Evolutionary conservation across 2,797 vertebrate species (phyloP).

Genomic region (Pangasius djambal): DNA sequence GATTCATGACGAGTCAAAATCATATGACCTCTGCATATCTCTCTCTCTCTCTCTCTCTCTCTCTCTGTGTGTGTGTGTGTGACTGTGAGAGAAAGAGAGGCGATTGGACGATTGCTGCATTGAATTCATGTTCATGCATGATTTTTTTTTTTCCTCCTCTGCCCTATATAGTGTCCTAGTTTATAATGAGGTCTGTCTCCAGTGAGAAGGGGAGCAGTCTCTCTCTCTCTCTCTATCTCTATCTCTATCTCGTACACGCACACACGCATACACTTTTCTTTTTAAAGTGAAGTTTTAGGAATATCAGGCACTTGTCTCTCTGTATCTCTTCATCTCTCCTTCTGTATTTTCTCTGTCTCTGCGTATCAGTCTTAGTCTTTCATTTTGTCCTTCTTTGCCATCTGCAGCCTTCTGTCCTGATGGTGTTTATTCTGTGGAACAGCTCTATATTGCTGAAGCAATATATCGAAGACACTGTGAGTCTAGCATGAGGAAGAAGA

Average conservation of each 20-base stretch:
- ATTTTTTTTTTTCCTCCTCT: slow-evolving; percentile 26
- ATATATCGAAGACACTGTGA: neutral
- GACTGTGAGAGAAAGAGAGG: neutral
- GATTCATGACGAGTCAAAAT: neutral
- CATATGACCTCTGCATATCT: neutral
- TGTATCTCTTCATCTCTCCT: neutral
- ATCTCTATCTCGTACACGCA: neutral
- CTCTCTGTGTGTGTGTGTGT: neutral
- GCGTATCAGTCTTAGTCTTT: too few relatives aligned
- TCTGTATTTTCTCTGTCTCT: neutral
- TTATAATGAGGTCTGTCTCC: slow-evolving; percentile 47
- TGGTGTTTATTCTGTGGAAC: neutral
- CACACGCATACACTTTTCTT: neutral
- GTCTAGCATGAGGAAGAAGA: neutral
- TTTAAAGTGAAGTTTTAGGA: neutral
- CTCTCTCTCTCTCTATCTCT: neutral
- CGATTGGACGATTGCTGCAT: neutral
- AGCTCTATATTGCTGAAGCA: neutral
- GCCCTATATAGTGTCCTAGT: slow-evolving; percentile 54
- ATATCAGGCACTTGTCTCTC: neutral
- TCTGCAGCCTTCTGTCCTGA: neutral
- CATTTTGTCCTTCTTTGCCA: neutral
- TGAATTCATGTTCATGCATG: slow-evolving; percentile 14
- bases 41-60: neutral
- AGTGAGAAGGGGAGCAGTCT: slow-evolving; percentile 14